A percentile compares a stretch with the other conserved stretches of the same genome.
phyloP scores from a whole-genome alignment of 2,888 invertebrate species.

The Tiliacea aurago region DNA sequence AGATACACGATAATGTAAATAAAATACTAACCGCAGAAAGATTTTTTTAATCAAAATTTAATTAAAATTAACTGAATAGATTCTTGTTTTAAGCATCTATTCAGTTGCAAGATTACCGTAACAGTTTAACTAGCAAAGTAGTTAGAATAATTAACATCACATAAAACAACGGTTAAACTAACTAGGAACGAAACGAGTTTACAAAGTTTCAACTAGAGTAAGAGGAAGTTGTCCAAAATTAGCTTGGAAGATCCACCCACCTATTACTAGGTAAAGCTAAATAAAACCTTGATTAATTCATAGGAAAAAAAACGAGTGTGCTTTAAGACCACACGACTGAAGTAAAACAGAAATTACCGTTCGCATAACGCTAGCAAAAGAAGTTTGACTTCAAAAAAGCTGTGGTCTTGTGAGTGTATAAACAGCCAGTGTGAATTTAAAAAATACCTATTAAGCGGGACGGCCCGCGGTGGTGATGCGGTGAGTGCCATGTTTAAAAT shows the following conservation, averaged over 20 bases:
- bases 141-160: background rate
- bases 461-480: no score
- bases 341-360: no score
- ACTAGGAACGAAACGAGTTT: background rate
- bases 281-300: background rate
- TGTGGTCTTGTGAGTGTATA: no score
- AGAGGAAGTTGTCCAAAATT: background rate
- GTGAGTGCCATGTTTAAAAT: no score
- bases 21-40: no score
- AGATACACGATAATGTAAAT: background rate
- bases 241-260: background rate
- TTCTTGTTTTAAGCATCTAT: no score
- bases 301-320: no score
- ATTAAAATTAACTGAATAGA: background rate
- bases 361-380: no score
- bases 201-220: conserved; percentile 8
- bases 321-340: no score
- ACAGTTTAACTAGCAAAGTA: background rate
- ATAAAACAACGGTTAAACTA: background rate
- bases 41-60: background rate
- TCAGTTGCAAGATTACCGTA: background rate
- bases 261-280: background rate
- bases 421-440: no score
- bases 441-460: no score
- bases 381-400: no score